These are phyloP conservation scores for Idaea biselata DNA, from an alignment of 2,888 invertebrate species.

Conservation along the genomic window DNA sequence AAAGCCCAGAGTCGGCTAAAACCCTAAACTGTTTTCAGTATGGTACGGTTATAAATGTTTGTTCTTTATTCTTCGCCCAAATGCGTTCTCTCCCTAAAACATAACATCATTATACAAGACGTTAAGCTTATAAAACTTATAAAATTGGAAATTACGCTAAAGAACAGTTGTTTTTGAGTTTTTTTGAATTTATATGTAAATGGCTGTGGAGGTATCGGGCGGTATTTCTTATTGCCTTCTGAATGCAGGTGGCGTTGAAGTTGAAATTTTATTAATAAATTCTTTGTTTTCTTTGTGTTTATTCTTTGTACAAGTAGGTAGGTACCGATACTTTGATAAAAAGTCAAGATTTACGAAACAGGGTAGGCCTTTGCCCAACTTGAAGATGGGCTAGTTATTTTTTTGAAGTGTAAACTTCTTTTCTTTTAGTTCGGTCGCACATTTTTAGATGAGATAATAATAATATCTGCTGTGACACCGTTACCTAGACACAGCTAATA, in stretches of 20 bases:
- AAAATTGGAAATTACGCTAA: conserved; percentile 15
- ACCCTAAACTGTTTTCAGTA: too few relatives aligned
- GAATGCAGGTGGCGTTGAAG: not conserved
- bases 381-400: too few relatives aligned
- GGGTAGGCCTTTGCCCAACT: not conserved
- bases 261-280: not conserved
- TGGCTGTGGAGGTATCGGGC: conserved; percentile 10
- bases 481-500: too few relatives aligned
- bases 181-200: conserved; percentile 31
- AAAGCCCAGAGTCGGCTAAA: too few relatives aligned
- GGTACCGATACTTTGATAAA: conserved; percentile 6
- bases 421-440: too few relatives aligned
- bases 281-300: not conserved
- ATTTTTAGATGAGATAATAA: too few relatives aligned
- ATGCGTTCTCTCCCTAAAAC: conserved; percentile 1
- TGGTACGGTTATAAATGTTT: not conserved
- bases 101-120: not conserved
- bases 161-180: conserved; percentile 16
- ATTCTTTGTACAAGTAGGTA: conserved; percentile 5
- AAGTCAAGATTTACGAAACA: not conserved
- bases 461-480: too few relatives aligned
- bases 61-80: not conserved
- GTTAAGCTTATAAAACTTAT: conserved; percentile 14
- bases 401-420: too few relatives aligned
- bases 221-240: conserved; percentile 12